Evolutionary conservation across 2,888 invertebrate genomes (phyloP).

Genomic region (Suillia variegata): DNA sequence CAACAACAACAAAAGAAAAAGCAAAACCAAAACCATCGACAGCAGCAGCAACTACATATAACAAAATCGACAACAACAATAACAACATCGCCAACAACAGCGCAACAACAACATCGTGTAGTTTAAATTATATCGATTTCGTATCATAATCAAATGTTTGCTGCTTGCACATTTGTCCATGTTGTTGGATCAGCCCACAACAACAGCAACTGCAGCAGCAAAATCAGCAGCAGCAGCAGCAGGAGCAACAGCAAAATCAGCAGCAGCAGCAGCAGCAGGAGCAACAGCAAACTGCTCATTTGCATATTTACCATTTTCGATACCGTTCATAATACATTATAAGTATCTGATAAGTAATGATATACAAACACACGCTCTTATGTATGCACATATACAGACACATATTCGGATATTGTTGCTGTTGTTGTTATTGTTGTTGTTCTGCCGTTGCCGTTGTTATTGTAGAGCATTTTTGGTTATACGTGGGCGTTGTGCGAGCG

Average conservation of each 20-base stretch:
- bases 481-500: slow-evolving; percentile 10
- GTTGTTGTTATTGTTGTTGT: slow-evolving; percentile 28
- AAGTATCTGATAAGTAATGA: slow-evolving; percentile 56
- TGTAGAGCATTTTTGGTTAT: slow-evolving; percentile 50
- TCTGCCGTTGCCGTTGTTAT: slow-evolving; percentile 11
- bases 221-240: slow-evolving; percentile 17
- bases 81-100: slow-evolving; percentile 23
- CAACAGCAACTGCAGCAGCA: slow-evolving; percentile 46
- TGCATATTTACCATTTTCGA: slow-evolving; percentile 52
- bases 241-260: not conserved
- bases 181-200: slow-evolving; percentile 36
- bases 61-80: slow-evolving; percentile 16
- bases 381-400: slow-evolving; percentile 22
- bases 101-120: no score
- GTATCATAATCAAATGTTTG: slow-evolving; percentile 54
- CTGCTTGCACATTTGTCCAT: slow-evolving; percentile 31
- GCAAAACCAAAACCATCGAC: no score
- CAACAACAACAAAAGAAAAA: no score
- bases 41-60: not conserved
- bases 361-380: slow-evolving; percentile 46
- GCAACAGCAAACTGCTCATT: slow-evolving; percentile 46
- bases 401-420: slow-evolving; percentile 27
- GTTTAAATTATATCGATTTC: slow-evolving; percentile 55
- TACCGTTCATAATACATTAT: slow-evolving; percentile 43
- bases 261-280: slow-evolving; percentile 28